A percentile compares a stretch with the other conserved stretches of the same genome.
phyloP scores from a whole-genome alignment of 2,113 vertebrate species.

The Myiozetetes cayanensis region DNA sequence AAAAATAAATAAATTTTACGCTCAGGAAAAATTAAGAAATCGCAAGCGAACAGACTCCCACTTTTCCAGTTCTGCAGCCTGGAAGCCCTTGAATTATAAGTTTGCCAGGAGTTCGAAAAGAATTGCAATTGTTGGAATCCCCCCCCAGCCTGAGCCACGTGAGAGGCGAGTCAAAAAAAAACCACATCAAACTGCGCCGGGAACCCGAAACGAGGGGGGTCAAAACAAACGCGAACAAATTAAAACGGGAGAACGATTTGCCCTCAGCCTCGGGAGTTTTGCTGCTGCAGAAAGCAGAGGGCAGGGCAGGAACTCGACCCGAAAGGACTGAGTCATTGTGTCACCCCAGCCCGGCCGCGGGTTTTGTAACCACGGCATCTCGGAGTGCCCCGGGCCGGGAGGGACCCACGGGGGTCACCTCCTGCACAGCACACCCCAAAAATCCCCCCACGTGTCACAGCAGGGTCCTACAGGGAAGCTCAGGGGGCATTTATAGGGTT shows the following conservation, averaged over 20 bases:
- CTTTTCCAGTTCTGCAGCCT: no score
- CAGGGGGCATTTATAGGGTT: no score
- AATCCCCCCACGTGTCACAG: rapidly evolving
- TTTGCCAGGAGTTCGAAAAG: neutral
- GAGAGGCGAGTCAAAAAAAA: neutral
- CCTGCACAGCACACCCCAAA: neutral
- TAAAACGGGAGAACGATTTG: neutral
- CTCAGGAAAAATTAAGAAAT: neutral
- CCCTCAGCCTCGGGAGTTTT: neutral
- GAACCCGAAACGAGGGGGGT: neutral
- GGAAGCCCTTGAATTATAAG: neutral
- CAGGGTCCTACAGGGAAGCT: neutral
- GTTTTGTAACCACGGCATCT: neutral
- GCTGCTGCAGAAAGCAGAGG: neutral
- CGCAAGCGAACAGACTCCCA: neutral
- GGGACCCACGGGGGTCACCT: neutral
- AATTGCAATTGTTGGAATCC: neutral
- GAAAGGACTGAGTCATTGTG: neutral
- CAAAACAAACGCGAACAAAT: neutral
- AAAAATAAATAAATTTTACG: neutral
- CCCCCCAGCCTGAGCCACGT: rapidly evolving
- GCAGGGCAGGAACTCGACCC: neutral
- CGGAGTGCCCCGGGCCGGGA: neutral
- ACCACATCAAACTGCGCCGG: neutral
- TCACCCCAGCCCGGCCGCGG: neutral